phyloP scores from a whole-genome alignment of 2,113 vertebrate genomes.

The Connochaetes taurinus region DNA sequence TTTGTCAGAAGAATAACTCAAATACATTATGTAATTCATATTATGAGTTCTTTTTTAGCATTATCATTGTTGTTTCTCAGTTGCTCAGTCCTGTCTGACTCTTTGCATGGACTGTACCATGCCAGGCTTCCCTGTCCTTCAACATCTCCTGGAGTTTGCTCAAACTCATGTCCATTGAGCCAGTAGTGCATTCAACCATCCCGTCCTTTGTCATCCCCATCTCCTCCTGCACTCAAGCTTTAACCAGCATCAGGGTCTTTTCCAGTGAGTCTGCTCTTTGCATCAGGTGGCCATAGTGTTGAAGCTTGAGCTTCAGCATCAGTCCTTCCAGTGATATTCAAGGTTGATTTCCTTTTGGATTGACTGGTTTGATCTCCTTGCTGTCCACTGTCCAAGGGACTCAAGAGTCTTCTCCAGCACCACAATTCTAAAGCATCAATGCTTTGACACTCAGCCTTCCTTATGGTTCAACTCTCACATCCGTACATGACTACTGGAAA shows the following conservation, averaged over 20 bases:
- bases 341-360: background rate
- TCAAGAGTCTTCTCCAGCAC: background rate
- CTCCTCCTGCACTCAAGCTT: background rate
- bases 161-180: background rate
- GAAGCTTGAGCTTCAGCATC: background rate
- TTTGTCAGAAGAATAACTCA: background rate
- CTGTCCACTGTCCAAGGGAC: background rate
- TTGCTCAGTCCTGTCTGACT: background rate
- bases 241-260: background rate
- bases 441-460: background rate
- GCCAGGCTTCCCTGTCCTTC: background rate
- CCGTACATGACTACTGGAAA: background rate
- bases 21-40: background rate
- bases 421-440: background rate
- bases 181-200: background rate
- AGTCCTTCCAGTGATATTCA: background rate
- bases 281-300: background rate
- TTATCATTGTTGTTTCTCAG: background rate
- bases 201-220: background rate
- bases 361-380: background rate
- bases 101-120: background rate
- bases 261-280: background rate
- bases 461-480: background rate
- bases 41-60: background rate
- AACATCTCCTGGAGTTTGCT: background rate